Evolutionary conservation across 1,140 invertebrate species (phyloP), one percentile per base, ranked within the genome.

Genomic region (Bombus soroeensis): DNA sequence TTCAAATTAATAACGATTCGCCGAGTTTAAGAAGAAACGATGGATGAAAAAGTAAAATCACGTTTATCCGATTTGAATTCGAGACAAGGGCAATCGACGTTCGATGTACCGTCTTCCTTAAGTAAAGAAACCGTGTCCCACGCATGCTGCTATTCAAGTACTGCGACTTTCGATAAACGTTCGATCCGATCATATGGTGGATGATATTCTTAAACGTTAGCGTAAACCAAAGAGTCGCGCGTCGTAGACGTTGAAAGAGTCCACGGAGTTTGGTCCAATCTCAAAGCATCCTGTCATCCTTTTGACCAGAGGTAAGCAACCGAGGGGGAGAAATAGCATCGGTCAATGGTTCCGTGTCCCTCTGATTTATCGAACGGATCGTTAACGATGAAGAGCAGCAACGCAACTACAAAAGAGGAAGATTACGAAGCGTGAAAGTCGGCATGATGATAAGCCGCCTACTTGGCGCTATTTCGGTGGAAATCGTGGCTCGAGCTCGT

Each of bases 261-360:
- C 12, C 47, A 9, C 32, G 9, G 2, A 41, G 47, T 32, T 18
- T 25, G n/a, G 47, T 75, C 53, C 74, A 81, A 72, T 53, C 59
- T 80, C 22, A 10, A 15, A 3, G 34, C 32, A 28, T 59, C 25
- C 41, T 41, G n/a, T 78, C 47, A 64, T 66, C 37, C 37, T 22
- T 10, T n/a, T n/a, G 1, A 28, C 25, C 10, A 62, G 25, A n/a
- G 9, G 15, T 0, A 47, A 59, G 6, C 1, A 13, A n/a, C 3
- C 34, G 12, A 62, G 25, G 5, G 39, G 13, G 5, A 8, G 15
- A 66, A n/a, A 78, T 79, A 79, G n/a, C n/a, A 68, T 47, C 41
- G 41, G 53, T 79, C 64, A 28, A 68, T 66, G 22, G 73, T 87
- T 83, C 77, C 82, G 78, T 66, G 47, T 86, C 43, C 57, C 47